Conservation (phyloP, 92 coral and sea anemone genomes). For the Porites cylindrica region DNA sequence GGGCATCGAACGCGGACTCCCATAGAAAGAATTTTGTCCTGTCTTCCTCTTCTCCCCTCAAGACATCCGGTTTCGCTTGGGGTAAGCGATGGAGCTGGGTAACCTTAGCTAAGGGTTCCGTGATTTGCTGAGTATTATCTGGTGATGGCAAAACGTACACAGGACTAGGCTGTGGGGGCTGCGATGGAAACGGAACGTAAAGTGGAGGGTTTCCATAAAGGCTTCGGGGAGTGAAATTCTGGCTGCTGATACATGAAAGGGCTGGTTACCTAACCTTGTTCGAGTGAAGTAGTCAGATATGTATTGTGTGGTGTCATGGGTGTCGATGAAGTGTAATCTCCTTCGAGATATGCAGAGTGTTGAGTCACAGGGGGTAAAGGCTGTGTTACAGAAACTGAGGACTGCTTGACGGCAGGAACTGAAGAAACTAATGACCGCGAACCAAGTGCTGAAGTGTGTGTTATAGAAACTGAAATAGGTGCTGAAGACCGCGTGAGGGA, state of each 20-base stretch:
- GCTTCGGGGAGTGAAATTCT: no score
- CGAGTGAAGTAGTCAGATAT: no score
- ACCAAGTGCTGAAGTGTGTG: background rate
- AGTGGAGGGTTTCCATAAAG: no score
- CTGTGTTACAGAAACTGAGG: background rate
- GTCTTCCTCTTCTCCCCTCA: conserved; percentile 68
- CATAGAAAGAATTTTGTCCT: conserved; percentile 64
- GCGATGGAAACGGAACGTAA: no score
- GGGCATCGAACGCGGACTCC: conserved; percentile 41
- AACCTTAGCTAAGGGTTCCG: conserved; percentile 57
- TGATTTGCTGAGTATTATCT: conserved; percentile 29
- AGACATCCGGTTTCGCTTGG: conserved; percentile 61
- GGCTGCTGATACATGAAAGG: no score
- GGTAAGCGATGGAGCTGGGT: conserved; percentile 68
- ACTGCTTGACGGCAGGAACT: background rate
- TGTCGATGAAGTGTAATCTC: no score
- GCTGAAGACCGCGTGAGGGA: background rate
- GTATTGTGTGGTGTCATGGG: no score
- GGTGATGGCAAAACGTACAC: conserved; percentile 32
- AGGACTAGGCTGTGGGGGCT: background rate
- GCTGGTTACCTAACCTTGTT: no score
- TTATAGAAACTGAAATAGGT: background rate
- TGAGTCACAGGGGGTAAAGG: background rate
- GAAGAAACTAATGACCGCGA: no score
- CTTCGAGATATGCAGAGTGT: background rate